phyloP scores from a whole-genome alignment of 2,797 vertebrate species.

The Petrocephalus sullivani region DNA sequence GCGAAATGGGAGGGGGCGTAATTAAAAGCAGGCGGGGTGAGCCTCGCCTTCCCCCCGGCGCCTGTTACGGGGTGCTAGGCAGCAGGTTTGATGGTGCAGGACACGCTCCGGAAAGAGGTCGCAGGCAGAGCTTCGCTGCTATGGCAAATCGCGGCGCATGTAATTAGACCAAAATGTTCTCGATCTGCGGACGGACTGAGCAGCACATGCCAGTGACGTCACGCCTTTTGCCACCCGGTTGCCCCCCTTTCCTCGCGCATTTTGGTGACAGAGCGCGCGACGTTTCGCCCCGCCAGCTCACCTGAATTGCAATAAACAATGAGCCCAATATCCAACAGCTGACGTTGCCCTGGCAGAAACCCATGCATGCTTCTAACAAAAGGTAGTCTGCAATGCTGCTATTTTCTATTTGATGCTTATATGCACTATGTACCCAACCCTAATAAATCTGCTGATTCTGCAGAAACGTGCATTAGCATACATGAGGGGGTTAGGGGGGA shows the following conservation, averaged over 20 bases:
- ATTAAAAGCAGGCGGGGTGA: conserved; percentile 44
- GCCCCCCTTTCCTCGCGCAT: background rate
- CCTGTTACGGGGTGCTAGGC: conserved; percentile 39
- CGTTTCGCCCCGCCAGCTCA: background rate
- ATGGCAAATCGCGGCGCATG: background rate
- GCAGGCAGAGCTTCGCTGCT: conserved; percentile 29
- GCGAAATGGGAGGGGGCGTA: conserved; percentile 32
- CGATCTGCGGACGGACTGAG: background rate
- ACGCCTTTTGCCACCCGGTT: background rate
- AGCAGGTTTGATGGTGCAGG: conserved; percentile 28
- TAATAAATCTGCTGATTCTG: background rate
- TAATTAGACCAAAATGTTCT: background rate
- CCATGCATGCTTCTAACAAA: background rate
- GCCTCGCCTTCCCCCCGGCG: conserved; percentile 32
- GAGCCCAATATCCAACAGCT: background rate
- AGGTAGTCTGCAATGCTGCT: background rate
- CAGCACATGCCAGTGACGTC: background rate
- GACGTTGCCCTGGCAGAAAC: background rate
- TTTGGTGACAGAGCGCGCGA: background rate
- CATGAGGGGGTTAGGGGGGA: too few relatives aligned
- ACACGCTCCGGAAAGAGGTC: conserved; percentile 11
- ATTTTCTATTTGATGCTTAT: background rate
- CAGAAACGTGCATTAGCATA: background rate
- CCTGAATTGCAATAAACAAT: background rate
- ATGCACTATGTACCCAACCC: background rate